Evolutionary conservation across 1,140 invertebrate genomes (phyloP).

Genomic region (Reticulitermes speratus): DNA sequence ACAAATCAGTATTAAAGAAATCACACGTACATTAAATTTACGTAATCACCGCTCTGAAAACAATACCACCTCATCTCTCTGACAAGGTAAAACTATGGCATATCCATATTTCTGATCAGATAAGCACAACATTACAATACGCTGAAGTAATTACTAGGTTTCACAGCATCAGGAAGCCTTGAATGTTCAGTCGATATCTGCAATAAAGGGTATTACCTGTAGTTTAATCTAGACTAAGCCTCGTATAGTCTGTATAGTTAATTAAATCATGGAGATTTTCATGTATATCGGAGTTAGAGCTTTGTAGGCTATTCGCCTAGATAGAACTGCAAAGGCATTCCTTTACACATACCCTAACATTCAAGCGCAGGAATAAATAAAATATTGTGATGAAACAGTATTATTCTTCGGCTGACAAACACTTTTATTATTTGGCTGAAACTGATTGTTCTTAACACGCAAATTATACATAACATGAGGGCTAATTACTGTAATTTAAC

Average conservation of each 20-base stretch:
- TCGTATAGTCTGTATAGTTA: not conserved
- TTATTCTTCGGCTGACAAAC: too few species aligned
- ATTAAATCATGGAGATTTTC: not conserved
- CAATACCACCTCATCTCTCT: not conserved
- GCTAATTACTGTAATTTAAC: too few species aligned
- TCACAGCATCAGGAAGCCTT: not conserved
- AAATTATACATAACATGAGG: too few species aligned
- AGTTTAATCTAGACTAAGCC: not conserved
- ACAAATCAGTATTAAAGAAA: too few species aligned
- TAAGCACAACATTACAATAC: not conserved
- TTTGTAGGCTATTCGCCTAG: not conserved
- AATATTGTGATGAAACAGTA: too few species aligned
- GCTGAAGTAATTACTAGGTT: not conserved
- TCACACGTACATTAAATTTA: too few species aligned
- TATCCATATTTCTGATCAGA: not conserved
- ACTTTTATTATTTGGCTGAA: too few species aligned
- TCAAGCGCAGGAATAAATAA: not conserved
- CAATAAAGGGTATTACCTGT: not conserved
- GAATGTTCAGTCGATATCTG: not conserved
- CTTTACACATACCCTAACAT: not conserved
- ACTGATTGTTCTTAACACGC: too few species aligned
- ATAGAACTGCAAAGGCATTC: not conserved
- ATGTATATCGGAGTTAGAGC: not conserved
- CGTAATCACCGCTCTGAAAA: too few species aligned
- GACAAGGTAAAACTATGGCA: not conserved